Base-by-base conservation (phyloP, 2,113 vertebrate species). In the Takifugu bimaculatus region DNA sequence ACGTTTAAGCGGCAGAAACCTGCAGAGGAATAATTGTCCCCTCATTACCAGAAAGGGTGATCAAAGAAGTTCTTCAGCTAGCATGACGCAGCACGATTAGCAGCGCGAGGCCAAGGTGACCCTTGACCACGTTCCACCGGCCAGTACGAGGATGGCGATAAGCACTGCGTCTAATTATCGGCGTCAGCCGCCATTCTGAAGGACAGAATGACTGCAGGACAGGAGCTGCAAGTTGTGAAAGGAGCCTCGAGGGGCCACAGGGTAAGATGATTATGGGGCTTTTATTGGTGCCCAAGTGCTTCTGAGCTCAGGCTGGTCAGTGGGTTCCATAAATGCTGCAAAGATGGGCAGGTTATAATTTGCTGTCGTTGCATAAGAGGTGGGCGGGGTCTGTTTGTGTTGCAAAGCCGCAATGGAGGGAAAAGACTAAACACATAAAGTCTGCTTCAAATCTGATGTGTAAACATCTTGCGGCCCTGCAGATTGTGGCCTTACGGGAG, bases 401-500 rank as follows among this genome's bases (percentile, higher is more conserved):
- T 29, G 13, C 27, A 35, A 54, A 49, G 51, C 26, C 20, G 13
- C 44, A 43, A 20, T 20, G 20, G 20, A 20, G 20, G 20, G 20
- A 20, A 15, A 56, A 54, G 27, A 20, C 42, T 26, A 28, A n/a
- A 1, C 32, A n/a, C 13, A n/a, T 29, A 35, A 39, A 45, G 9
- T 9, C 0, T 26, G 4, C 52, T 39, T 13, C 2, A 27, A 12
- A 14, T 50, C 27, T 70, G 6, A 49, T 44, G 10, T 48, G 2
- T 43, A 20, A 44, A 1, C n/a, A 45, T 43, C 56, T 65, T 59
- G n/a, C 20, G 86, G 0, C 85, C 75, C 84, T 88, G 13, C 90
- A 99, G 97, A 99, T 99, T 60, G 91, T 96, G 88, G 94, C 93
- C 86, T 94, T 98, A 87, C 90, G 94, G 63, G 97, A 99, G 81